Evolutionary conservation across 2,113 vertebrate species (phyloP).

Genomic region (Oxyura jamaicensis): DNA sequence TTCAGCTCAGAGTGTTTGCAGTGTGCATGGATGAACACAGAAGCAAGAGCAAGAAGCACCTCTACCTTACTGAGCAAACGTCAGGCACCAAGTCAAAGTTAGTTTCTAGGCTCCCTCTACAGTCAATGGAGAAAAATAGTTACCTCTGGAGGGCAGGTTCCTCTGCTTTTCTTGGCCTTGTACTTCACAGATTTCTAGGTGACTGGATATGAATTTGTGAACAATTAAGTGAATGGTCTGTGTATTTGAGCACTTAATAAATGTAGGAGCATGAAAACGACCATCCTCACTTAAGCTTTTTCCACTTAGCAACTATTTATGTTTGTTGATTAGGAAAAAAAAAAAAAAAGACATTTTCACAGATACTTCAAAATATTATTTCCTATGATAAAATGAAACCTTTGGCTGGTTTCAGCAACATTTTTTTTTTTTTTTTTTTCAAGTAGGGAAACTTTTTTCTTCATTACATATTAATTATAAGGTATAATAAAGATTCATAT

Average conservation of each 20-base stretch:
- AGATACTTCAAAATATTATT: too few species aligned
- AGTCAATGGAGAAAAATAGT: slow-evolving; percentile 20
- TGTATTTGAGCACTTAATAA: not conserved
- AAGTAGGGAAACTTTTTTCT: not conserved
- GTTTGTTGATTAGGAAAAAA: not conserved
- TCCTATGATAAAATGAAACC: not conserved
- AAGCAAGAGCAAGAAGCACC: not conserved
- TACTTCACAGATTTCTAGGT: not conserved
- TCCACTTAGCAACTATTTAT: not conserved
- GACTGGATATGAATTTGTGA: not conserved
- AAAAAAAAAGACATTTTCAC: too few species aligned
- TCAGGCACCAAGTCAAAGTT: not conserved
- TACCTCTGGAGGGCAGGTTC: not conserved
- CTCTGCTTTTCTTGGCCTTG: not conserved
- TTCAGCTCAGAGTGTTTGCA: not conserved
- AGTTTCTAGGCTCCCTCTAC: slow-evolving; percentile 65
- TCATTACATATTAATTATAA: not conserved
- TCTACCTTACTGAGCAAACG: not conserved
- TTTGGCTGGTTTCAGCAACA: not conserved
- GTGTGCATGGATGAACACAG: not conserved
- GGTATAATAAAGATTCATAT: not conserved
- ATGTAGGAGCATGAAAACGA: not conserved
- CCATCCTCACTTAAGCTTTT: not conserved
- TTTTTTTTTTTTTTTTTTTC: not conserved
- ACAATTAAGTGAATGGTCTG: not conserved